Conservation (phyloP, 1,140 invertebrate genomes). For the Drosophila bocqueti region DNA sequence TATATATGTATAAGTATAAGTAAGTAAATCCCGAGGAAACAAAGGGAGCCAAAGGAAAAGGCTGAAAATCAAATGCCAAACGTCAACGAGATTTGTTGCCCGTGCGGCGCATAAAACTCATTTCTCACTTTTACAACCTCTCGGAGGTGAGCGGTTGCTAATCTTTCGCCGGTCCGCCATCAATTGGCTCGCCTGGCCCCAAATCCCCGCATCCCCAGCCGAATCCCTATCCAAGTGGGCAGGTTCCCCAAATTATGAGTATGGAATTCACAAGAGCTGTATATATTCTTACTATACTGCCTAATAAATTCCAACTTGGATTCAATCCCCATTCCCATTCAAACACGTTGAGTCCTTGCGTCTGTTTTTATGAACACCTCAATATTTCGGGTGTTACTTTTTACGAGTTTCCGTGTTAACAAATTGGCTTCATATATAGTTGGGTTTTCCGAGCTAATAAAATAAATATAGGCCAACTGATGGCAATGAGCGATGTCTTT, state of each 20-base stretch:
- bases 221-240: constrained; percentile 28
- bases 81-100: constrained; percentile 52
- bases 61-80: constrained; percentile 49
- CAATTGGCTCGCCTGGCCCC: constrained; percentile 23
- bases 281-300: background rate
- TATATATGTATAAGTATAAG: constrained; percentile 13
- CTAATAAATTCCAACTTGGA: constrained; percentile 34
- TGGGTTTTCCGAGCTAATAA: background rate
- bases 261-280: constrained; percentile 13
- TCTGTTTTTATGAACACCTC: constrained; percentile 39
- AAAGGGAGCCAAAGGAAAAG: constrained; percentile 36
- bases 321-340: constrained; percentile 31
- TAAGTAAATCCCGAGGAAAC: constrained; percentile 37
- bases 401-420: constrained; percentile 21
- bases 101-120: constrained; percentile 47
- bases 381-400: constrained; percentile 25
- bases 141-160: constrained; percentile 26
- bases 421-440: constrained; percentile 23
- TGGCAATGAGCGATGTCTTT: background rate
- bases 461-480: background rate
- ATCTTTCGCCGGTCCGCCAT: constrained; percentile 34
- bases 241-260: constrained; percentile 37
- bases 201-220: constrained; percentile 3
- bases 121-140: constrained; percentile 48
- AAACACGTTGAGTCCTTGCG: constrained; percentile 19